Evolutionary conservation across 2,113 vertebrate species (phyloP).

Genomic region (Sminthopsis crassicaudata): DNA sequence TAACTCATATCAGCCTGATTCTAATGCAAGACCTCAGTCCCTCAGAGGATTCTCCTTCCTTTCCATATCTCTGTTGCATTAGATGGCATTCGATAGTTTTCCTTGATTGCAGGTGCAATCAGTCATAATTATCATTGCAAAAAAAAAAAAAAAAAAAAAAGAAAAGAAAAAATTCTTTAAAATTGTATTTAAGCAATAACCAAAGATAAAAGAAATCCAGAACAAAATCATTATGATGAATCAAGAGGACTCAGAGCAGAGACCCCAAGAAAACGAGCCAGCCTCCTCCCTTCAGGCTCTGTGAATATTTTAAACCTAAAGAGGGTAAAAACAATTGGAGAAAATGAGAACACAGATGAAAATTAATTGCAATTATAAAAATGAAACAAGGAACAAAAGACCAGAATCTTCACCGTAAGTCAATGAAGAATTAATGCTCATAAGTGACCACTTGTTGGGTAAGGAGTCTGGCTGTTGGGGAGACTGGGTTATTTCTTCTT

Average conservation of each 20-base stretch:
- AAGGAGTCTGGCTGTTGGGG: conserved; percentile 53
- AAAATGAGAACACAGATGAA: conserved; percentile 50
- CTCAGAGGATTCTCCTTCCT: background rate
- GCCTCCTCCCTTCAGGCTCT: conserved; percentile 6
- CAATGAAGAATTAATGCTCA: conserved; percentile 52
- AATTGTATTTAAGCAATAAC: conserved; percentile 19
- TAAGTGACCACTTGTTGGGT: conserved; percentile 46
- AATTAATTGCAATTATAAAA: conserved; percentile 73
- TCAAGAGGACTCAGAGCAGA: background rate
- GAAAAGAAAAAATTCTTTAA: background rate
- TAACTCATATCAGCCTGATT: background rate
- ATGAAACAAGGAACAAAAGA: conserved; percentile 65
- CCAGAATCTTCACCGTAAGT: conserved; percentile 57
- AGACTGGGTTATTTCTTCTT: conserved; percentile 53
- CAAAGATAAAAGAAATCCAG: background rate
- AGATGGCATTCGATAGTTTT: conserved; percentile 35
- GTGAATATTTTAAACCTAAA: conserved; percentile 32
- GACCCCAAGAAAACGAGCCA: background rate
- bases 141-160: conserved; percentile 17
- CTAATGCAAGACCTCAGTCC: background rate
- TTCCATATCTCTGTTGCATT: conserved; percentile 23
- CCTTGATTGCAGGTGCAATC: conserved; percentile 51
- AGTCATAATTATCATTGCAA: conserved; percentile 33
- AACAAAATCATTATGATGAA: conserved; percentile 38
- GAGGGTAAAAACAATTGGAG: conserved; percentile 37